Evolutionary conservation across 2,113 vertebrate genomes (phyloP).

Genomic region (Syrrhaptes paradoxus): DNA sequence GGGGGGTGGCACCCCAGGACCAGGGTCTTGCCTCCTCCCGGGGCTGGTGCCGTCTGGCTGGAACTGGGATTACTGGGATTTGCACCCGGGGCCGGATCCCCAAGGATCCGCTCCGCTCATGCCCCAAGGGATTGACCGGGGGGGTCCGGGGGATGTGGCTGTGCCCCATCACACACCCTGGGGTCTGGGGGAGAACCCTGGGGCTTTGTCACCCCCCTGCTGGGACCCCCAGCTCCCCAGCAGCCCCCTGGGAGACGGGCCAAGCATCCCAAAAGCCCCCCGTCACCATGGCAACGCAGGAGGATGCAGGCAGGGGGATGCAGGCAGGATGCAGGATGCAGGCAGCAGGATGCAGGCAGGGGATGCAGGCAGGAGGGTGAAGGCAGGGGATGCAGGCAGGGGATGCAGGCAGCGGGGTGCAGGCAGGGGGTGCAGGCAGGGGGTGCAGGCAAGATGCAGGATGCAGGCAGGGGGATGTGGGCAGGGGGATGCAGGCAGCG

Average conservation of each 20-base stretch:
- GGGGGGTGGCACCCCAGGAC: neutral
- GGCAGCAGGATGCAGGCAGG: too few species aligned
- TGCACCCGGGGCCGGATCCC: neutral
- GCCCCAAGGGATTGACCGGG: neutral
- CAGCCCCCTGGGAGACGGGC: neutral
- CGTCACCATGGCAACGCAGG: neutral
- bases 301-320: neutral
- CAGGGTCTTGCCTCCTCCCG: neutral
- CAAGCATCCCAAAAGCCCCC: neutral
- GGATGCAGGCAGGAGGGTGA: too few species aligned
- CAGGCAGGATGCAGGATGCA: neutral
- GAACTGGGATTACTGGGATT: neutral
- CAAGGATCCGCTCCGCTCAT: neutral
- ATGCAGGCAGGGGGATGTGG: too few species aligned
- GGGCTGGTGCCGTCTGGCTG: accelerated
- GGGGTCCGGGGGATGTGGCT: neutral
- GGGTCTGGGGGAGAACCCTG: neutral
- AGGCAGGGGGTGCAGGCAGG: too few species aligned
- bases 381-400: too few species aligned
- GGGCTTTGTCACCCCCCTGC: neutral
- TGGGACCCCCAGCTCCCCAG: neutral
- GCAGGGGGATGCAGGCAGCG: neutral
- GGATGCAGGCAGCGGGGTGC: too few species aligned
- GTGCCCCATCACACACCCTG: too few species aligned
- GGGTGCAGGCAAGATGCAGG: too few species aligned